These are phyloP conservation scores for Oscheius onirici DNA, from an alignment of 2,888 invertebrate genomes.

Conservation along the genomic window DNA sequence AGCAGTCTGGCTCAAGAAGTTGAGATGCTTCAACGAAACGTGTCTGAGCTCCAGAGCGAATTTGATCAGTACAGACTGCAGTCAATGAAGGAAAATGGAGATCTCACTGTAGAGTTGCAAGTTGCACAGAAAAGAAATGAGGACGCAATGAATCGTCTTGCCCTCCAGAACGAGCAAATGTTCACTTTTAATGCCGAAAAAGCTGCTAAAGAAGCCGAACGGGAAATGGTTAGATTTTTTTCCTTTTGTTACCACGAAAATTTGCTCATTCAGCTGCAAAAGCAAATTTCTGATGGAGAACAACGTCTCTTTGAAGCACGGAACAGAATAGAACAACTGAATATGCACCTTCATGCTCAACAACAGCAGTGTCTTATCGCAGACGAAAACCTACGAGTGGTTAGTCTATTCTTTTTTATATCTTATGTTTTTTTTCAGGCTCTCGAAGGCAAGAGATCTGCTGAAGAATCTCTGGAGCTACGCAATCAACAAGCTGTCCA, in stretches of 20 bases:
- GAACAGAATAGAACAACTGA: not conserved
- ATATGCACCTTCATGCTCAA: not conserved
- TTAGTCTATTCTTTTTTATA: not conserved
- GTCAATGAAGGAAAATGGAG: constrained; percentile 9
- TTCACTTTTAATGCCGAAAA: constrained; percentile 35
- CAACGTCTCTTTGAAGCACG: no score
- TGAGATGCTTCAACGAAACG: not conserved
- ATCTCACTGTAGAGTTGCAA: constrained; percentile 10
- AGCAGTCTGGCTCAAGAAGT: constrained; percentile 1
- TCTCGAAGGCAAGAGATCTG: constrained; percentile 34
- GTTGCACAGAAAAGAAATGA: constrained; percentile 5
- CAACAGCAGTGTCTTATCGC: not conserved
- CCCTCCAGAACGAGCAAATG: constrained; percentile 29
- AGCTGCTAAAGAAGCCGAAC: constrained; percentile 18
- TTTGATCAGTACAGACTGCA: not conserved
- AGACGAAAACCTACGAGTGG: constrained; percentile 5
- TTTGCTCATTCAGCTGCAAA: not conserved
- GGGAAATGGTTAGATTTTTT: not conserved
- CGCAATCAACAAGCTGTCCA: constrained; percentile 31
- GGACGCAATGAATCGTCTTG: not conserved
- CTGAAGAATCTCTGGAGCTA: constrained; percentile 29
- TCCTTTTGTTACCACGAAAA: not conserved
- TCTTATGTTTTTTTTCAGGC: constrained; percentile 20
- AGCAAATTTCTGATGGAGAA: no score
- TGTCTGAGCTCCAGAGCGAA: not conserved